phyloP scores from a whole-genome alignment of 2,888 invertebrate species.

The Spodoptera littoralis region DNA sequence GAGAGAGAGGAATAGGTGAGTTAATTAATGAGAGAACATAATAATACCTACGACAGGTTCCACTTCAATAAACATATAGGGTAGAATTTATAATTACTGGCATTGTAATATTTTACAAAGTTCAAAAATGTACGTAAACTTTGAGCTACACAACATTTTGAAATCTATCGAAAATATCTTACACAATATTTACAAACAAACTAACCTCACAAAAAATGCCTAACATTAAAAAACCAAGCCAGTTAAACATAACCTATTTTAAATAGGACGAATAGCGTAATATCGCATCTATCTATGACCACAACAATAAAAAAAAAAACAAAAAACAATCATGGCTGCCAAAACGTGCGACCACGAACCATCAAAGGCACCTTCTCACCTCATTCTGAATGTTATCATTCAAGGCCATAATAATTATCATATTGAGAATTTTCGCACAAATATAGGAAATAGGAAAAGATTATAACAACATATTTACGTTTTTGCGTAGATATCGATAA shows the following conservation, averaged over 20 bases:
- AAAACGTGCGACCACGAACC: not conserved
- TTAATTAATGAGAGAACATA: conserved; percentile 70
- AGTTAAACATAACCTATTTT: no score
- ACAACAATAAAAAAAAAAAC: no score
- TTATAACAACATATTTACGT: conserved; percentile 21
- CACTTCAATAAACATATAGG: conserved; percentile 54
- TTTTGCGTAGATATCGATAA: conserved; percentile 14
- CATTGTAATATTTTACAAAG: conserved; percentile 2
- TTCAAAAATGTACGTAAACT: no score
- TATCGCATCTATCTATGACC: no score
- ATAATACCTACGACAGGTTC: conserved; percentile 49
- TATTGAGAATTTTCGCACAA: conserved; percentile 45
- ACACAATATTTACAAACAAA: no score
- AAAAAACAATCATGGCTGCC: not conserved
- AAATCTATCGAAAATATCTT: no score
- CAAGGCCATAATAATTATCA: conserved; percentile 51
- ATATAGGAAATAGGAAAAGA: conserved; percentile 49
- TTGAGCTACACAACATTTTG: no score
- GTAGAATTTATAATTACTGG: conserved; percentile 37
- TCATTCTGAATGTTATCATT: conserved; percentile 21
- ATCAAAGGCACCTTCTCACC: conserved; percentile 17
- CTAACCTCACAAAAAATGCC: no score
- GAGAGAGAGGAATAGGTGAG: conserved; percentile 68
- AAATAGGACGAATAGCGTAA: no score
- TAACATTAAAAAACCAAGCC: no score